Percentiles rank a stretch among this genome's conserved stretches.
phyloP scores from a whole-genome alignment of 1,140 invertebrate species.

The Trichomalopsis sarcophagae region DNA sequence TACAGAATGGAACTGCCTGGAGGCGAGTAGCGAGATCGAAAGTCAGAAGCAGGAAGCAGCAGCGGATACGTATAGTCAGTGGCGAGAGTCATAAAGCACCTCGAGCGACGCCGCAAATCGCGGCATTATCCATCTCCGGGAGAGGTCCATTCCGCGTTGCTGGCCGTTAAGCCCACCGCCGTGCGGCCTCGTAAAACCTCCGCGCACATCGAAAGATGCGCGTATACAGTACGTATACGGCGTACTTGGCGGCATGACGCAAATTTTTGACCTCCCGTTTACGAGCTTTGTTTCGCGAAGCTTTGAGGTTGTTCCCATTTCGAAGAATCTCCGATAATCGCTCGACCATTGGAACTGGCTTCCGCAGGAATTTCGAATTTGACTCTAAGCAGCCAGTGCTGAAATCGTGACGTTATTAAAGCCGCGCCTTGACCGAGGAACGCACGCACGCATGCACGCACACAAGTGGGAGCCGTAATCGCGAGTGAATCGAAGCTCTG shows the following conservation, averaged over 20 bases:
- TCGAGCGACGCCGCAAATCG: slow-evolving; percentile 17
- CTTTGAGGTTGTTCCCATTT: no score
- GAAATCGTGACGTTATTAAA: no score
- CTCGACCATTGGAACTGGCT: no score
- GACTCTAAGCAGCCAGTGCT: no score
- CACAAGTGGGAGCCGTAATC: no score
- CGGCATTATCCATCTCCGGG: slow-evolving; percentile 12
- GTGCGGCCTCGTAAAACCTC: background rate
- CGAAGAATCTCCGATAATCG: no score
- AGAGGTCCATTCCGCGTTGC: background rate
- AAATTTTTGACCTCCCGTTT: background rate
- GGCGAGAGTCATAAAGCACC: background rate
- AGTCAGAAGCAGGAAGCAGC: background rate
- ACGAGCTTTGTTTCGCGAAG: no score
- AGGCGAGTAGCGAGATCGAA: background rate
- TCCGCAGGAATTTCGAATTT: no score
- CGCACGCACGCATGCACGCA: no score
- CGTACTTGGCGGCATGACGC: background rate
- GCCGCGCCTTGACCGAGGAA: no score
- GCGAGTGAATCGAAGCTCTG: no score
- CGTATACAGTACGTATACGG: background rate
- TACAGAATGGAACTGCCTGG: background rate
- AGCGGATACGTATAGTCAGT: background rate
- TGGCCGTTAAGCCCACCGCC: background rate
- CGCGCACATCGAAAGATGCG: background rate